Evolutionary conservation across 37 sponge, comb jelly and placozoan genomes (phyloP).

Genomic region (Dysidea cf. avara): DNA sequence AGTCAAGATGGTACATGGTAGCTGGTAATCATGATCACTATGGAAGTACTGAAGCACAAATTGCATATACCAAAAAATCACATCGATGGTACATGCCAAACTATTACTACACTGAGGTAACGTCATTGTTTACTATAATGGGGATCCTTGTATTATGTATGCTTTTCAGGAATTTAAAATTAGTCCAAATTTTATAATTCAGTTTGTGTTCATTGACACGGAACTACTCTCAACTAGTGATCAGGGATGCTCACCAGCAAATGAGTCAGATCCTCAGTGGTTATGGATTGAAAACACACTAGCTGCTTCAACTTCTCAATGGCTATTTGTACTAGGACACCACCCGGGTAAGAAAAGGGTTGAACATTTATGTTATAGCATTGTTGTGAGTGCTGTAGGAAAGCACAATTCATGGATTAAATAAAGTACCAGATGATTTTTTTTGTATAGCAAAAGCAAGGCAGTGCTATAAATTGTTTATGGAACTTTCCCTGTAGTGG

Average conservation of each 20-base stretch:
- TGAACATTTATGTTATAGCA: too few species aligned
- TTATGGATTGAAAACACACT: conserved; percentile 64
- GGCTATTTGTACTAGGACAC: conserved; percentile 68
- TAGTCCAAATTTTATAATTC: conserved; percentile 26
- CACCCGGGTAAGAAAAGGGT: conserved; percentile 69
- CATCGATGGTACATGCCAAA: conserved; percentile 66
- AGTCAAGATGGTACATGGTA: conserved; percentile 56
- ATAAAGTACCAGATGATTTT: too few species aligned
- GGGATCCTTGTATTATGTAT: too few species aligned
- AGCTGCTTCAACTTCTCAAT: conserved; percentile 57
- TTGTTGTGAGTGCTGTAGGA: too few species aligned
- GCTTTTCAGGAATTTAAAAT: conserved; percentile 15
- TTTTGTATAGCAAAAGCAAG: too few species aligned
- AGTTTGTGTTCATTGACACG: conserved; percentile 75
- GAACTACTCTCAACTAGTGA: conserved; percentile 44
- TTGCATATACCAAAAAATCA: conserved; percentile 62
- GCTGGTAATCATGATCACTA: conserved; percentile 81
- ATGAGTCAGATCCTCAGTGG: conserved; percentile 33
- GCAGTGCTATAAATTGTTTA: too few species aligned
- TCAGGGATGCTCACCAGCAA: conserved; percentile 21
- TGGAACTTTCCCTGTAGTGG: too few species aligned
- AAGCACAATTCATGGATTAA: too few species aligned
- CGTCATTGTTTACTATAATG: background rate
- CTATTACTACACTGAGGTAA: conserved; percentile 66
- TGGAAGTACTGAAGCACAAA: conserved; percentile 63